Conservation (phyloP, 2,113 vertebrate species). For the Laticauda colubrina region DNA sequence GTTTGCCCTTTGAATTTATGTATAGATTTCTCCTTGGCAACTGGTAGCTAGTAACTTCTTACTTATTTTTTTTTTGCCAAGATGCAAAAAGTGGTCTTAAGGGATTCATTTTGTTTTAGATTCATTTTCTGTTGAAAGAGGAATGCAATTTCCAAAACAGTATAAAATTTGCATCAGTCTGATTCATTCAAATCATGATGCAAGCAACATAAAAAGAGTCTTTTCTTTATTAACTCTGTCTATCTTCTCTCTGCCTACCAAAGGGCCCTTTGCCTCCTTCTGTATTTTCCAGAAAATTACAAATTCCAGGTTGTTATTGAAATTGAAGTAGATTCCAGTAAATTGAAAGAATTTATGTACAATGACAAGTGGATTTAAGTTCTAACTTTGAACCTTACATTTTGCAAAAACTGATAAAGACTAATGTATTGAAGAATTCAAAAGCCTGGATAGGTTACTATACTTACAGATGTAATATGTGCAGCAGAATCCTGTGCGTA, state of each 20-base stretch:
- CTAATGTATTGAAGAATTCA: conserved; percentile 12
- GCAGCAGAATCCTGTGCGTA: not conserved
- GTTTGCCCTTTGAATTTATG: conserved; percentile 58
- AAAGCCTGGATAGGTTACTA: not conserved
- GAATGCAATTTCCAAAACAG: not conserved
- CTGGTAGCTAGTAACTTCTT: not conserved
- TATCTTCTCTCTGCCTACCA: not conserved
- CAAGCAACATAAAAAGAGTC: not conserved
- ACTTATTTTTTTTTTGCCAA: conserved; percentile 11
- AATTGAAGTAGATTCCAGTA: not conserved
- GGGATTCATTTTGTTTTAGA: conserved; percentile 15
- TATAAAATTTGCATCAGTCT: not conserved
- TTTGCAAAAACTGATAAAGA: not conserved
- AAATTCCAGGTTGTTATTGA: not conserved
- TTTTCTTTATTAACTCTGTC: not conserved
- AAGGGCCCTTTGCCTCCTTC: conserved; percentile 1
- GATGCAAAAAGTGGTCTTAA: not conserved
- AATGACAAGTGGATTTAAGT: not conserved
- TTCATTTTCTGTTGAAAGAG: not conserved
- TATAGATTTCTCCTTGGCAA: conserved; percentile 14
- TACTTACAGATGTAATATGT: not conserved
- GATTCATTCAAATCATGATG: not conserved
- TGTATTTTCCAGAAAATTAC: not conserved
- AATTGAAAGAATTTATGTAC: not conserved
- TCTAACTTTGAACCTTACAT: not conserved